Evolutionary conservation across 2,113 vertebrate species (phyloP).

Genomic region (Paraplagusia blochii): DNA sequence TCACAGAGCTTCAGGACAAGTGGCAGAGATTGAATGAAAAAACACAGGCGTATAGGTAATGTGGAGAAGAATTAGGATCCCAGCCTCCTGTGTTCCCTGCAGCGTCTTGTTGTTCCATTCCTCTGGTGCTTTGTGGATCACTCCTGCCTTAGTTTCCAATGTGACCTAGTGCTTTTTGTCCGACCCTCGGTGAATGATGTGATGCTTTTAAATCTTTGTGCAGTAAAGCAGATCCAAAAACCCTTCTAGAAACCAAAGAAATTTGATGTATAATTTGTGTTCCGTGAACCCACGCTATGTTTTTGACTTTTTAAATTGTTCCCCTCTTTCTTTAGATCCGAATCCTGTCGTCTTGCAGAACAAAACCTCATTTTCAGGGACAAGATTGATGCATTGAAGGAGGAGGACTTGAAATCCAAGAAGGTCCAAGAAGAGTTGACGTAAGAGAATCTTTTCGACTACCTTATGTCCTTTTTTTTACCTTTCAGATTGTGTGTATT

Average conservation of each 20-base stretch:
- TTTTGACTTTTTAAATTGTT: neutral
- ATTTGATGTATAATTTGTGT: too few relatives aligned
- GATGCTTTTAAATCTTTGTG: slow-evolving; percentile 14
- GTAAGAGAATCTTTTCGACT: slow-evolving; percentile 65
- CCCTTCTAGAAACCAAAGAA: slow-evolving; percentile 3
- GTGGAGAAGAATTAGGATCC: slow-evolving; percentile 42
- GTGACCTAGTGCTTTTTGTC: neutral
- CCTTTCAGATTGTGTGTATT: neutral
- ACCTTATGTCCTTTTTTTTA: neutral
- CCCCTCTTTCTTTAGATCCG: slow-evolving; percentile 63
- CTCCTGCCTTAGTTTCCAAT: slow-evolving; percentile 3
- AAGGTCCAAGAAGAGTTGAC: slow-evolving; percentile 79
- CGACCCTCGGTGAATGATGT: neutral
- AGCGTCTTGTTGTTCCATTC: slow-evolving; percentile 17
- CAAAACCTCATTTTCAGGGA: slow-evolving; percentile 80
- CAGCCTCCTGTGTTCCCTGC: slow-evolving; percentile 15
- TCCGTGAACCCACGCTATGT: neutral
- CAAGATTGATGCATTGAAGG: slow-evolving; percentile 79
- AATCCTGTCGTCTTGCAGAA: slow-evolving; percentile 82
- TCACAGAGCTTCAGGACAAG: slow-evolving; percentile 73
- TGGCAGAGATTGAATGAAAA: slow-evolving; percentile 76
- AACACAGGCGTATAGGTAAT: slow-evolving; percentile 87
- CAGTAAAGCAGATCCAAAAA: neutral
- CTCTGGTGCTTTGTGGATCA: slow-evolving; percentile 36
- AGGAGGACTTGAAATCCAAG: slow-evolving; percentile 81